Evolutionary conservation across 1,140 invertebrate species (phyloP).

Genomic region (Drosophila prosaltans): DNA sequence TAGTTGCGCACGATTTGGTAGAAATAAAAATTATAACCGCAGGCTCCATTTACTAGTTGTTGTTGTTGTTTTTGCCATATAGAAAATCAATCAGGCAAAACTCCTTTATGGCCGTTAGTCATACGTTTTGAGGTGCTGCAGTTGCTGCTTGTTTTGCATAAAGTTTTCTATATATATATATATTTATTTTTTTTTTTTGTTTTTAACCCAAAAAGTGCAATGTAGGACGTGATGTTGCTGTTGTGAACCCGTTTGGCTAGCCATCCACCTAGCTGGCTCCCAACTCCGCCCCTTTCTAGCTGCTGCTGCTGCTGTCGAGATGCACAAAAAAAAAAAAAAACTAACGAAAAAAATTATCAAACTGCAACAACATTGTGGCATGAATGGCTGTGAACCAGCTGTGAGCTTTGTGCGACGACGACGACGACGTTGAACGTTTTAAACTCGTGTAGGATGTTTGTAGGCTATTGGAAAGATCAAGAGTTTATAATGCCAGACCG

Average conservation of each 20-base stretch:
- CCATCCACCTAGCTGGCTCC: slow-evolving; percentile 58
- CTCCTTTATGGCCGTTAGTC: slow-evolving; percentile 52
- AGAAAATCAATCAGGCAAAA: slow-evolving; percentile 71
- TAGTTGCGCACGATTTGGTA: slow-evolving; percentile 69
- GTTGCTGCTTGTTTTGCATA: slow-evolving; percentile 46
- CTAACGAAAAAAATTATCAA: slow-evolving; percentile 8
- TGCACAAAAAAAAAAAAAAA: slow-evolving; percentile 1
- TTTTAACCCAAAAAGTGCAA: slow-evolving; percentile 69
- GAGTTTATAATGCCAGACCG: slow-evolving; percentile 66
- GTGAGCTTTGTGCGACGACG: slow-evolving; percentile 35
- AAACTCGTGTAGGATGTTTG: slow-evolving; percentile 80
- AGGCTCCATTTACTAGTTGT: slow-evolving; percentile 27
- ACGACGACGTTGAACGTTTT: slow-evolving; percentile 44
- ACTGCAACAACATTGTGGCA: slow-evolving; percentile 59
- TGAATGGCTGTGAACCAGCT: slow-evolving; percentile 78
- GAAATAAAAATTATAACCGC: slow-evolving; percentile 53
- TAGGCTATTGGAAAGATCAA: slow-evolving; percentile 83
- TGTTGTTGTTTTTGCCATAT: slow-evolving; percentile 26
- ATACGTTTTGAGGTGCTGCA: slow-evolving; percentile 28
- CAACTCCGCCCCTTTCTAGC: slow-evolving; percentile 58
- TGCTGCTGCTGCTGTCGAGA: slow-evolving; percentile 26
- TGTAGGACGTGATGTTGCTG: slow-evolving; percentile 61
- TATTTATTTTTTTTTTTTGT: not conserved
- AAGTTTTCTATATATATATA: slow-evolving; percentile 16
- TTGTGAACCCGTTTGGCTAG: slow-evolving; percentile 73